These are phyloP conservation scores for Sebastes goodei DNA, from an alignment of 2,797 vertebrate species.

Conservation along the genomic window DNA sequence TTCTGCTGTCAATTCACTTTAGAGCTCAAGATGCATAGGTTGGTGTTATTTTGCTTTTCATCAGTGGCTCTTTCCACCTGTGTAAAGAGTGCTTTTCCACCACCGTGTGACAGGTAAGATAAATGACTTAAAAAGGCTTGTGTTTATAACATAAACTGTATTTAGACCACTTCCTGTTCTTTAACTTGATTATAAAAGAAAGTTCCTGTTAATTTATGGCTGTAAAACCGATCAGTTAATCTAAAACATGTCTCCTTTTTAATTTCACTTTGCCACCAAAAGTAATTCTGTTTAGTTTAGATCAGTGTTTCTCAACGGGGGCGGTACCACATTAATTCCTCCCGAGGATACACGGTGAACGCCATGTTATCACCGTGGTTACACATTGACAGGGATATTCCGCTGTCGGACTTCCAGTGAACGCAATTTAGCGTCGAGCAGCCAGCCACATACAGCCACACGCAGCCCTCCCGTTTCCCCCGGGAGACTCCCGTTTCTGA, in stretches of 20 bases:
- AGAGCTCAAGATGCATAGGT: neutral
- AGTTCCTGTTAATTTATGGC: neutral
- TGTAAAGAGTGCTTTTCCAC: conserved; percentile 35
- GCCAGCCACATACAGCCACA: too few species aligned
- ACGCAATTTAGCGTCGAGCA: too few species aligned
- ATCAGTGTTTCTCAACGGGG: too few species aligned
- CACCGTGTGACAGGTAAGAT: conserved; percentile 85
- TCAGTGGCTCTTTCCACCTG: neutral
- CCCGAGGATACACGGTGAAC: too few species aligned
- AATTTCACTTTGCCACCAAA: neutral
- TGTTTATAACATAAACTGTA: rapidly evolving
- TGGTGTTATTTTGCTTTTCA: neutral
- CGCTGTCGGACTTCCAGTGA: too few species aligned
- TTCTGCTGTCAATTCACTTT: neutral
- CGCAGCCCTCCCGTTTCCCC: too few species aligned
- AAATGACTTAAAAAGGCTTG: neutral
- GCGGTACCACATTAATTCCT: too few species aligned
- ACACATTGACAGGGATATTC: too few species aligned
- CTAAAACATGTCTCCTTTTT: neutral
- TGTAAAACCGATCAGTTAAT: neutral
- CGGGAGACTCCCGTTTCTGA: too few species aligned
- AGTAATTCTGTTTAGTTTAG: neutral
- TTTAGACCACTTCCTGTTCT: neutral
- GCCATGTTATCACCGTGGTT: too few species aligned
- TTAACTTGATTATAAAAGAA: neutral